Evolutionary conservation across 2,113 vertebrate species (phyloP), one percentile per base, ranked within the genome.

Genomic region (Hippocampus barbouri): DNA sequence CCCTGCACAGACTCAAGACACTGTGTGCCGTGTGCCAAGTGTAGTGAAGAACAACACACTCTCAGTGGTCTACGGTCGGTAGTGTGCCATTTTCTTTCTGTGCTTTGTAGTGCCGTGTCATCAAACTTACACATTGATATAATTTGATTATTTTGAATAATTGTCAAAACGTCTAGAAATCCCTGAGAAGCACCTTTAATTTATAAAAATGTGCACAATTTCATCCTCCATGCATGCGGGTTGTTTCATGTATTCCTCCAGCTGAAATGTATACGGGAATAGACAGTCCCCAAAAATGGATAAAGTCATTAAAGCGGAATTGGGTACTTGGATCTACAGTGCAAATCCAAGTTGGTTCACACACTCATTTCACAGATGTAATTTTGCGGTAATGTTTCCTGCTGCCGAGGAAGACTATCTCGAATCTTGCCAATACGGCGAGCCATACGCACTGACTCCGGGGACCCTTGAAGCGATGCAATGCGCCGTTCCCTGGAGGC

Each of bases 391-490:
- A 6, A 15, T 65, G 40, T 65, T 65, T 65, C 23, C 21, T 43
- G 21, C 10, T 43, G 12, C 70, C 76, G 27, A 70, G 71, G 78
- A 76, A 75, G 70, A 77, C 72, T 56, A 73, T 69, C 71, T 81
- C 38, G 12, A 65, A 65, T 43, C 79, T 70, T 18, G 49, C 38
- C 40, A 15, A 66, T 68, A 83, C 86, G 78, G 68, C 20, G 66
- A 78, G 83, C 72, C 77, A 79, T 72, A 68, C 84, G 79, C 77
- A 86, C 80, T 72, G 74, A 81, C 78, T 83, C 77, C 77, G 61
- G n/a, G 76, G 79, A 86, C 84, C 84, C 75, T 81, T 83, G 72
- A 86, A 86, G 75, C 69, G 86, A 67, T 77, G 79, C 71, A 82
- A 69, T 76, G 84, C 66, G 71, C 66, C 78, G 78, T 89, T 81